Evolutionary conservation across 1,140 invertebrate genomes (phyloP), one percentile per base, ranked within the genome.

Genomic region (Drosophila seguyi): DNA sequence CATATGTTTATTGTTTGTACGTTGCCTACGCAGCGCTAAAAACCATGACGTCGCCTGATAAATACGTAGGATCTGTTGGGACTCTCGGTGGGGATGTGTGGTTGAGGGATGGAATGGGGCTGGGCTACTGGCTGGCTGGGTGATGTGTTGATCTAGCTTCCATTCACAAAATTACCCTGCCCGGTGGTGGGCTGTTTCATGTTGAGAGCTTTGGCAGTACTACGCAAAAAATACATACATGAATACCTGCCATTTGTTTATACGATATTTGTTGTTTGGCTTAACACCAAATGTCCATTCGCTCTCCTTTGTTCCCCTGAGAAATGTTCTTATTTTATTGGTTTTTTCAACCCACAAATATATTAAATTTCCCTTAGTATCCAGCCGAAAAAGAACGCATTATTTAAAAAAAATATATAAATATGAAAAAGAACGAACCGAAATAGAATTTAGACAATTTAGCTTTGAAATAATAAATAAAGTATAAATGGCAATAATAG

Each of bases 41-140:
- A 80, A 87, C 85, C 75, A 81, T 87, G 84, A 87, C 84, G 84
- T 87, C 61, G 55, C 22, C 42, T 27, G 50, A 86, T 50, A 75
- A 84, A 83, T 77, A 76, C 67, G 75, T 67, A 71, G 68, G 52
- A 52, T 75, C 45, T 34, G 44, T 14, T 68, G 65, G 65, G 60
- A 69, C 31, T 22, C 16, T 18, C 22, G 47, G 36, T 52, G 27
- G 56, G 56, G 20, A 62, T 62, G 25, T 34, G 45, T 18, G 45
- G 18, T 16, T 47, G 41, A 50, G 62, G 41, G 48, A 47, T 57
- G 41, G 47, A 22, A 27, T 52, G 45, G 45, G 45, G 45, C 45
- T 48, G 50, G 50, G 20, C 18, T 14, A 27, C n/a, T 31, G 27
- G 27, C n/a, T 31, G 36, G 60, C 18, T 62, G 42, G 50, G 34